Evolutionary conservation across 2,888 invertebrate species (phyloP).

Genomic region (Clivina fossor): DNA sequence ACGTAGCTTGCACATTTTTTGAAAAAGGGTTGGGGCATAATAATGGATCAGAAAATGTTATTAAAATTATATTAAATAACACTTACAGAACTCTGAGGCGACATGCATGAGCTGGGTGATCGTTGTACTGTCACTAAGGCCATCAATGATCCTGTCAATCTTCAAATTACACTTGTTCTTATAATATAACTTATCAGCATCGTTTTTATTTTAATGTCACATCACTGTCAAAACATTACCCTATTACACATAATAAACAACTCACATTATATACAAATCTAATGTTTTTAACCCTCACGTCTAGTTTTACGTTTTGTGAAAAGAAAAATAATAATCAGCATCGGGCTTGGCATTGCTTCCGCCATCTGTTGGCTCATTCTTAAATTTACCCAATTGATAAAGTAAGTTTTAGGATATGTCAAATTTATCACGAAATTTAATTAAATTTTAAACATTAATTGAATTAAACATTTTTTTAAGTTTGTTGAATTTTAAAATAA

Average conservation of each 20-base stretch:
- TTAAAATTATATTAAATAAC: slow-evolving; percentile 1
- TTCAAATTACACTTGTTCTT: slow-evolving; percentile 16
- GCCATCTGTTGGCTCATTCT: slow-evolving; percentile 8
- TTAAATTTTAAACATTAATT: background rate
- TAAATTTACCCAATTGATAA: background rate
- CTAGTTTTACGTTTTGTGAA: slow-evolving; percentile 27
- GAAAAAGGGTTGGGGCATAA: no score
- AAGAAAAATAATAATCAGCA: slow-evolving; percentile 26
- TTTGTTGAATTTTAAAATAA: no score
- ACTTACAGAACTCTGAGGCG: slow-evolving; percentile 63
- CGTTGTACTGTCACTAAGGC: slow-evolving; percentile 73
- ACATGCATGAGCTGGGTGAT: slow-evolving; percentile 70
- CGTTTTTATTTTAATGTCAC: slow-evolving; percentile 11
- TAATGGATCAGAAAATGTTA: slow-evolving; percentile 8
- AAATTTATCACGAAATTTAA: background rate
- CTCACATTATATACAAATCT: slow-evolving; percentile 22
- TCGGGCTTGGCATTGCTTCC: slow-evolving; percentile 9
- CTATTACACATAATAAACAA: slow-evolving; percentile 2
- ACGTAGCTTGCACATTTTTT: no score
- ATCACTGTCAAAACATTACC: background rate
- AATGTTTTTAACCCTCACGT: slow-evolving; percentile 39
- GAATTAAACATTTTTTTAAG: slow-evolving; percentile 15
- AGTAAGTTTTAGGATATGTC: background rate
- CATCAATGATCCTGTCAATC: slow-evolving; percentile 52
- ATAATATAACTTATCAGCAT: slow-evolving; percentile 13